A percentile compares a stretch with the other conserved stretches of the same genome.
Conservation (phyloP, 2,113 vertebrate species). For the Forbesichthys agassizii region DNA sequence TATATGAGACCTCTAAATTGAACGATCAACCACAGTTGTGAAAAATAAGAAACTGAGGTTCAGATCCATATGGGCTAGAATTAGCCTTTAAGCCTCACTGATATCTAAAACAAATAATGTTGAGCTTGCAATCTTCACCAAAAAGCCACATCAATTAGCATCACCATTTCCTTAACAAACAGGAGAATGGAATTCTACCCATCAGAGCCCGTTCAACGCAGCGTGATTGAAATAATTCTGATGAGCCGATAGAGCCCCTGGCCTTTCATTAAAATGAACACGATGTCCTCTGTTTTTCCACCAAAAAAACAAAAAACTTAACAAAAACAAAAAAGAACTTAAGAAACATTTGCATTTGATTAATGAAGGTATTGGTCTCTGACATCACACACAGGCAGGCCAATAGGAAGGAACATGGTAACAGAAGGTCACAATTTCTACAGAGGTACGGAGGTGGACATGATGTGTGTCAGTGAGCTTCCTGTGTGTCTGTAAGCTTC, state of each 20-base stretch:
- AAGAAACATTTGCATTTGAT: constrained; percentile 41
- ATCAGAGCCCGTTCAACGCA: constrained; percentile 10
- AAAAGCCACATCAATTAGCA: constrained; percentile 8
- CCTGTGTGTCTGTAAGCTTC: no score
- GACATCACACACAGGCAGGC: constrained; percentile 13
- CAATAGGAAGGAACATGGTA: background rate
- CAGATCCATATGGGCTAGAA: no score
- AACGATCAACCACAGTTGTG: no score
- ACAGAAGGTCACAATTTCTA: no score
- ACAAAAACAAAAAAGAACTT: constrained; percentile 8
- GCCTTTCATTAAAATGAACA: constrained; percentile 24
- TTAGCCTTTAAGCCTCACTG: no score
- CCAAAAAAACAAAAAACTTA: constrained; percentile 9
- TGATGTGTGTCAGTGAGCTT: no score
- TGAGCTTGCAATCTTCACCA: background rate
- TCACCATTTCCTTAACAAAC: constrained; percentile 4
- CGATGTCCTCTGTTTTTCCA: constrained; percentile 18
- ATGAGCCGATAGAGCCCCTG: constrained; percentile 27
- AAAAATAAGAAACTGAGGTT: no score
- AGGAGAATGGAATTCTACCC: background rate
- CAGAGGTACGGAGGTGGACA: no score
- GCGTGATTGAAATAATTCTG: constrained; percentile 7
- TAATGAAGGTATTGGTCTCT: constrained; percentile 20
- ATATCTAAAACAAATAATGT: background rate
- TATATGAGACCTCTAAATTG: no score